Base-by-base conservation (phyloP, 2,888 invertebrate genomes). In the Tenthredo mesomela region DNA sequence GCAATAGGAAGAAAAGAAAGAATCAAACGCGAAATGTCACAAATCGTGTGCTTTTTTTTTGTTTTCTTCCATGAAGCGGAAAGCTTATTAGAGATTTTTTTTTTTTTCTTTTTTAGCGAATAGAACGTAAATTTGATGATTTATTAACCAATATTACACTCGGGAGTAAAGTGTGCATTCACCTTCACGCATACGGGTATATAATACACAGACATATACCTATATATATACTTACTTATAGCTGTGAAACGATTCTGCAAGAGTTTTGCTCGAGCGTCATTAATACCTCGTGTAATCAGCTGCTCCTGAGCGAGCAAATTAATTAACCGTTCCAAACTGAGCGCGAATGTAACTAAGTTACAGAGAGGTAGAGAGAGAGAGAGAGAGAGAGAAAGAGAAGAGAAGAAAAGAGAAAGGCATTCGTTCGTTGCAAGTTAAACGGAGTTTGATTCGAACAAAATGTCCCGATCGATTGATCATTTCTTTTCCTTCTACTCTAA, bases 281-380 rank as follows among this genome's bases (percentile, higher is more conserved):
- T 80, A 58, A 54, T 61, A 58, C 78, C 5, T 37, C 58, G 78
- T 78, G 58, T 78, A 78, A 78, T 78, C 78, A 78, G 78, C 61
- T 58, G 78, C 21, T 78, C 29, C 37, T 61, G 58, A 78, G n/a
- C 37, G 58, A 37, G 54, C 37, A 21, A 78, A 58, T 78, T 78
- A 78, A 78, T 78, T 58, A 78, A 78, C 58, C 78, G 58, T 78
- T 78, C n/a, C 37, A 37, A 78, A 78, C 78, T 78, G 58, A 25
- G 50, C n/a, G 58, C n/a, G 21, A 78, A 40, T 37, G 37, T 78
- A 78, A 61, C 78, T 1, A 37, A 78, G 78, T 58, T 78, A 61
- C 61, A 25, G 77, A 7, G 47, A 37, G 25, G 47, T 1, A 6
- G 25, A 25, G 25, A 78, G 29, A n/a, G 15, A 10, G 12, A 80